Conservation (phyloP, 2,888 invertebrate species). For the Heliconius cydno region DNA sequence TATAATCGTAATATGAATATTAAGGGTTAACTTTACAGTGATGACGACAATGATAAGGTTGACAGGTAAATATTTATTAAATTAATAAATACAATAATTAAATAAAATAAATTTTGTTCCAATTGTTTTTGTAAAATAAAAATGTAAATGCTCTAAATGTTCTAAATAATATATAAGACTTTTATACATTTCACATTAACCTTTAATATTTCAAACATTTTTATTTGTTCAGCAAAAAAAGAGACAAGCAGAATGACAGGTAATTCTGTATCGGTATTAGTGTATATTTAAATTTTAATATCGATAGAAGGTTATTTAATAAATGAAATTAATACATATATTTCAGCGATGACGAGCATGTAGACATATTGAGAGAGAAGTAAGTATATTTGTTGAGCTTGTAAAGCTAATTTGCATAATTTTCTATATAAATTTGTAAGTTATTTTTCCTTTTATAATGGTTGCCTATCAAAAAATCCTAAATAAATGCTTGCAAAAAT, state of each 20-base stretch:
- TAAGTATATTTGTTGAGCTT: slow-evolving; percentile 22
- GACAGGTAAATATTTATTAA: slow-evolving; percentile 34
- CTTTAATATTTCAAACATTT: not conserved
- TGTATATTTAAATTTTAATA: not conserved
- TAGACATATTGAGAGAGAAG: slow-evolving; percentile 48
- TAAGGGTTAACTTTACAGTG: slow-evolving; percentile 27
- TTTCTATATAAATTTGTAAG: too few species aligned
- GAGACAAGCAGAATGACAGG: not conserved
- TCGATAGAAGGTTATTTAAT: not conserved
- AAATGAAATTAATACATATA: not conserved
- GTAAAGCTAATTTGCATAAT: too few species aligned
- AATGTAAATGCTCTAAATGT: not conserved
- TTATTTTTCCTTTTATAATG: too few species aligned
- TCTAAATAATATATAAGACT: too few species aligned
- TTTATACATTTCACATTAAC: not conserved
- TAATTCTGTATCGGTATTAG: not conserved
- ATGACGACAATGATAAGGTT: slow-evolving; percentile 34
- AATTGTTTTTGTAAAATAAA: not conserved
- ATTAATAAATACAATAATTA: too few species aligned
- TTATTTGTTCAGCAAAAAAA: not conserved
- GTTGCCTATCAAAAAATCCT: too few species aligned
- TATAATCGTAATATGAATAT: not conserved
- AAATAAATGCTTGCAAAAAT: not conserved
- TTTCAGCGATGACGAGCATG: slow-evolving; percentile 49
- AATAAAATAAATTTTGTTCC: slow-evolving; percentile 50